Evolutionary conservation across 2,888 invertebrate genomes (phyloP).

Genomic region (Melanchra persicariae): DNA sequence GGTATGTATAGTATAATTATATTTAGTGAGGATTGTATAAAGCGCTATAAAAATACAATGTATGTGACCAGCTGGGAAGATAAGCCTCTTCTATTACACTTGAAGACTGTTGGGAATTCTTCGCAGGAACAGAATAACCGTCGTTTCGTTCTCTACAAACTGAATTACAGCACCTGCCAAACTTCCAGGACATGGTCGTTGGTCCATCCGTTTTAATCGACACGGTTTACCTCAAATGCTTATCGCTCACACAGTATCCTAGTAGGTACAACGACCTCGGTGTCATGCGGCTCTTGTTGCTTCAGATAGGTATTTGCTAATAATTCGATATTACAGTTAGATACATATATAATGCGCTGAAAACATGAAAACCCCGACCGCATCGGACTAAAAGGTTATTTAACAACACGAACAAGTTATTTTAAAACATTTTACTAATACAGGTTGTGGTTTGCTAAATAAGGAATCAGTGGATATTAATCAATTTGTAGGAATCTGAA

Average conservation of each 20-base stretch:
- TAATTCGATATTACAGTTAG: too few species aligned
- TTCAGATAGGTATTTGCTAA: too few species aligned
- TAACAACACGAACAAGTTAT: too few species aligned
- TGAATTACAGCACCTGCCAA: background rate
- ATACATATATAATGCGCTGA: background rate
- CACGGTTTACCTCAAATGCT: background rate
- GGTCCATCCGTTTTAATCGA: background rate
- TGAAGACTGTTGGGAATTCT: background rate
- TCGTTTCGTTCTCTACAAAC: background rate
- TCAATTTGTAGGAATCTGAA: background rate
- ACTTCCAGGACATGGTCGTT: too few species aligned
- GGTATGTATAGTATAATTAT: too few species aligned
- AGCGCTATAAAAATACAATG: too few species aligned
- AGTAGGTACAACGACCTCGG: too few species aligned
- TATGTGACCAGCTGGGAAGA: too few species aligned
- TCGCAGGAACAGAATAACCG: background rate
- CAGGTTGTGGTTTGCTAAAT: conserved; percentile 1
- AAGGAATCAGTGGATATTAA: background rate
- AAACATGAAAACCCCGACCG: background rate
- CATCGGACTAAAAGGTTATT: background rate
- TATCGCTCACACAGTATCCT: background rate
- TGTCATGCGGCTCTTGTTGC: background rate
- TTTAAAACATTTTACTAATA: background rate
- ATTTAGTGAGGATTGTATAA: background rate
- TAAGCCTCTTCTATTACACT: too few species aligned